phyloP scores from a whole-genome alignment of 2,797 vertebrate genomes.

The Spondyliosoma cantharus region DNA sequence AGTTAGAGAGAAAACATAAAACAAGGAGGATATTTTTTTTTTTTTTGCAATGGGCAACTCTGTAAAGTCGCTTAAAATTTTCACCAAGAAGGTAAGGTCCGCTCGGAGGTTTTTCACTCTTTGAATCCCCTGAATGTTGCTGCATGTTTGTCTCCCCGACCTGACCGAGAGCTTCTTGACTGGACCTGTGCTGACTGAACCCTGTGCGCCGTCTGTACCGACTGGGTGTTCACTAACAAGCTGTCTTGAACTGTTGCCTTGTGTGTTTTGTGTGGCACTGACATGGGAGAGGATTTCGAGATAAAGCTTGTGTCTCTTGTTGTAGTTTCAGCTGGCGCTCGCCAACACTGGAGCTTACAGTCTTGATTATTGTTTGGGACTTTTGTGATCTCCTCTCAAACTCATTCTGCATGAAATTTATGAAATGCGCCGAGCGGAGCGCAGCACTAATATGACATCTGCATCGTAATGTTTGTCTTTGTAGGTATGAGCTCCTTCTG shows the following conservation, averaged over 20 bases:
- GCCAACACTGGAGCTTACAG: neutral
- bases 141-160: constrained; percentile 66
- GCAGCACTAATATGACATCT: constrained; percentile 2
- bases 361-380: neutral
- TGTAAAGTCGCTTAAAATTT: constrained; percentile 95
- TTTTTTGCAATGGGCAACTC: constrained; percentile 93
- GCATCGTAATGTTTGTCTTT: constrained; percentile 6
- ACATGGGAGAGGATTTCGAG: constrained; percentile 3
- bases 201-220: constrained; percentile 27
- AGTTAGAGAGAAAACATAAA: constrained; percentile 76
- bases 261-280: constrained; percentile 10
- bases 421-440: neutral
- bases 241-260: constrained; percentile 23
- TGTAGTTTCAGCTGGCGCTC: constrained; percentile 10
- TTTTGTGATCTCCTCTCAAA: constrained; percentile 14
- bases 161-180: constrained; percentile 57
- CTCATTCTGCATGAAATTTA: constrained; percentile 4
- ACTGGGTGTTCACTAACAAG: constrained; percentile 39
- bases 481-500: neutral
- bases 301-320: neutral
- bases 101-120: constrained; percentile 57
- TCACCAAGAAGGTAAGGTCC: constrained; percentile 96
- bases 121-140: constrained; percentile 43
- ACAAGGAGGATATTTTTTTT: constrained; percentile 58
- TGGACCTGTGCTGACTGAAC: constrained; percentile 57